phyloP scores from a whole-genome alignment of 2,113 vertebrate species.

The Perca fluviatilis region DNA sequence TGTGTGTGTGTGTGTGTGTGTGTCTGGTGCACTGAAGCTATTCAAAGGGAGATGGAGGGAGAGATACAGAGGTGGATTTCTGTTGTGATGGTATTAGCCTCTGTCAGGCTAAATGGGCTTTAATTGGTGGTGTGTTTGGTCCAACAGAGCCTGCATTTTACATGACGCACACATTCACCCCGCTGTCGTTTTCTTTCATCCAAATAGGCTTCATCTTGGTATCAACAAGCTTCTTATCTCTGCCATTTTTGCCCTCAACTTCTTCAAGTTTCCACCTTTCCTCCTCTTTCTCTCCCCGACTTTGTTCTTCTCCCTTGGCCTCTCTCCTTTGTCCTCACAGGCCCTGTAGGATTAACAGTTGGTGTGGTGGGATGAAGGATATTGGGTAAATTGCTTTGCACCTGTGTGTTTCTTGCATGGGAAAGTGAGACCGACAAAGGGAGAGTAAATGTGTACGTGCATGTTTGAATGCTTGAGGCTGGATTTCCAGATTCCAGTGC shows the following conservation, averaged over 20 bases:
- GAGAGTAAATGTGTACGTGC: conserved; percentile 59
- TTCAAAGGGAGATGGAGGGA: conserved; percentile 31
- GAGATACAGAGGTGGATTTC: conserved; percentile 42
- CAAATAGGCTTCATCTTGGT: conserved; percentile 43
- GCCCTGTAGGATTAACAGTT: neutral
- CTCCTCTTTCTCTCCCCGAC: neutral
- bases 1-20: conserved; percentile 21
- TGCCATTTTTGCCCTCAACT: neutral
- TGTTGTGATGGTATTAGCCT: conserved; percentile 49
- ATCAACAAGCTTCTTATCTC: conserved; percentile 21
- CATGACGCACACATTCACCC: neutral
- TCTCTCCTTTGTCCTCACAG: neutral
- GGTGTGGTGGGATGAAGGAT: neutral
- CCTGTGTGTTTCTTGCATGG: conserved; percentile 7
- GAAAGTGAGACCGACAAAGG: conserved; percentile 13
- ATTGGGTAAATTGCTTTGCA: neutral
- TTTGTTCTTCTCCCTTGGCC: neutral
- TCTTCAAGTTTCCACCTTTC: neutral
- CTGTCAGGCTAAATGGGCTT: conserved; percentile 59
- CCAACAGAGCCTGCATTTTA: conserved; percentile 43
- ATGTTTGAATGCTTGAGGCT: conserved; percentile 57
- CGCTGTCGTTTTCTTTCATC: conserved; percentile 33
- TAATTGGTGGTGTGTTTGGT: conserved; percentile 60
- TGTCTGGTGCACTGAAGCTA: conserved; percentile 15
- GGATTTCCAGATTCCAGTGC: conserved; percentile 72